A percentile compares a stretch with the other conserved stretches of the same genome.
These are phyloP conservation scores for Bombus difficillimus DNA, from an alignment of 1,140 invertebrate genomes.

Conservation along the genomic window DNA sequence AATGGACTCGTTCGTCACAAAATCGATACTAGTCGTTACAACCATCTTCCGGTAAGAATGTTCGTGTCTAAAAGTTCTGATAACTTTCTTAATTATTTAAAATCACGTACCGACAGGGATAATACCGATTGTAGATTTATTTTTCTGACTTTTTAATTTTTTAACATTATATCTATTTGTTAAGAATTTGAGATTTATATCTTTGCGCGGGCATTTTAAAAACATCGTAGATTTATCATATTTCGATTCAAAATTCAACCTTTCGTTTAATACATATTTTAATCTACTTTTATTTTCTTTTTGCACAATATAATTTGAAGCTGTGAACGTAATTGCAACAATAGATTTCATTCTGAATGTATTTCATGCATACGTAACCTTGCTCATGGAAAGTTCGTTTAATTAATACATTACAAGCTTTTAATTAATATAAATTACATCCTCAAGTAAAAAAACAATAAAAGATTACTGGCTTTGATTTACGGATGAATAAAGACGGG, in stretches of 20 bases:
- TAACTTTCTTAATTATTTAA: conserved; percentile 25
- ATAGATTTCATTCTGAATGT: not conserved
- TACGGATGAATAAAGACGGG: not conserved
- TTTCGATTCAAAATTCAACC: not conserved
- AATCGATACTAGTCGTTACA: conserved; percentile 53
- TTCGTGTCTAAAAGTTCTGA: not conserved
- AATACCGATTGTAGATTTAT: conserved; percentile 31
- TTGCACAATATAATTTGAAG: not conserved
- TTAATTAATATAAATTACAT: not conserved
- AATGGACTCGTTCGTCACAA: not conserved
- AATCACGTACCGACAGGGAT: conserved; percentile 62
- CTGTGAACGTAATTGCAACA: not conserved
- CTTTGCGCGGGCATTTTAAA: not conserved
- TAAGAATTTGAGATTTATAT: not conserved
- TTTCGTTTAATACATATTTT: not conserved
- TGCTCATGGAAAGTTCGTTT: not conserved
- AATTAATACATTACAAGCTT: not conserved
- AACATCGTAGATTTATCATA: not conserved
- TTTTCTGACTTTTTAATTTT: not conserved
- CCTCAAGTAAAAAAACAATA: not conserved
- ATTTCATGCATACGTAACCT: not conserved
- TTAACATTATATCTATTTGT: not conserved
- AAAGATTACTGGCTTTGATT: not conserved
- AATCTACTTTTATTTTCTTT: not conserved
- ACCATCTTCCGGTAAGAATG: conserved; percentile 47